Evolutionary conservation across 2,797 vertebrate genomes (phyloP), one percentile per base, ranked within the genome.

Genomic region (Bradypodion pumilum): DNA sequence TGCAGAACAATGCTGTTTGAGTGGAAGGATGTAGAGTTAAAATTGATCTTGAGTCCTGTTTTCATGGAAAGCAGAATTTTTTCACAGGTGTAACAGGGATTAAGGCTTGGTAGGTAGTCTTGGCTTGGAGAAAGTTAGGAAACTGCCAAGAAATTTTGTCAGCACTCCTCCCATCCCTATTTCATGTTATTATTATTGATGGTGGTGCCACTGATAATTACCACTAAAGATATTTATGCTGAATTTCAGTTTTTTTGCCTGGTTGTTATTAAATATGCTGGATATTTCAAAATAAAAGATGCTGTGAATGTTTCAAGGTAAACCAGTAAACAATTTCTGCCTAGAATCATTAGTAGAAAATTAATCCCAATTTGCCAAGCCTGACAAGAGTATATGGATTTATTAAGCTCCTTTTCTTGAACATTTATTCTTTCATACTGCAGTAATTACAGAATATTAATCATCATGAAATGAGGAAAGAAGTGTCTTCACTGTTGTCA

Each of bases 281-380:
- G 27, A 19, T 42, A 78, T 72, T 73, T 78, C 27, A 40, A 16
- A 62, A 84, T 40, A 27, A 62, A 62, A 37, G n/a, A 49, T 46
- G n/a, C 49, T 82, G 46, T 63, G 62, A 44, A 62, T 0, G 4
- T 63, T 9, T 72, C 37, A 42, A 66, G 12, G 52, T 52, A 66
- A 40, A 65, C 27, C 8, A 74, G 32, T 65, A 56, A 73, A 66
- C 56, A 29, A 35, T 49, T 76, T 37, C 52, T 40, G 52, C 27
- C 8, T 59, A 49, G 65, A 60, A 75, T 10, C 37, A 60, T 88
- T 81, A 85, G 66, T 13, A 85, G 23, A 81, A 90, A 88, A 88
- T 83, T 65, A 87, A 25, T 82, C 78, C 1, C 78, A 76, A 89
- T 88, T 63, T 86, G n/a, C 83, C 68, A 86, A 88, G 60, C 0